phyloP scores from a whole-genome alignment of 2,888 invertebrate species.

The Incurvaria masculella region DNA sequence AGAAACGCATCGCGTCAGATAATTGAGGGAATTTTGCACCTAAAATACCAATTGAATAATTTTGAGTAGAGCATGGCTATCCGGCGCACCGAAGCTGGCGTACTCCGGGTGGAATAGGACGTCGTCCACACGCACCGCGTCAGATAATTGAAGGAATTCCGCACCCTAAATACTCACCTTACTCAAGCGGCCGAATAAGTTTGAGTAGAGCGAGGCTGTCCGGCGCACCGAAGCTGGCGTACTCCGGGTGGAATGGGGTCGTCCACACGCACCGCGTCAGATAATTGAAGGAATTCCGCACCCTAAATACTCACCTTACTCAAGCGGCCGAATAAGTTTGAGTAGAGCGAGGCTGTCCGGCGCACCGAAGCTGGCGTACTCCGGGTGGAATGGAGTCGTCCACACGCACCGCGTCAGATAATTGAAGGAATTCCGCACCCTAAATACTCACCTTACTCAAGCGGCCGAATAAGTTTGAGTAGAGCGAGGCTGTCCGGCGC shows the following conservation, averaged over 20 bases:
- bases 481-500: constrained; percentile 33
- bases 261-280: constrained; percentile 38
- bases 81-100: constrained; percentile 33
- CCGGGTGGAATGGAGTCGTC: constrained; percentile 43
- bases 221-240: constrained; percentile 34
- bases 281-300: too few species aligned
- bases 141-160: too few species aligned
- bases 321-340: constrained; percentile 30
- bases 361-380: constrained; percentile 39
- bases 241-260: constrained; percentile 46
- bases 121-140: constrained; percentile 40
- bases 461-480: constrained; percentile 30
- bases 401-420: constrained; percentile 39
- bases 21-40: constrained; percentile 30
- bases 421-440: too few species aligned
- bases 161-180: constrained; percentile 28
- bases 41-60: too few species aligned
- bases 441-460: constrained; percentile 30
- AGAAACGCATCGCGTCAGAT: constrained; percentile 34
- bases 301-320: constrained; percentile 29
- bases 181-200: constrained; percentile 29
- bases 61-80: constrained; percentile 36
- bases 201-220: constrained; percentile 37
- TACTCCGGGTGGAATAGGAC: constrained; percentile 43
- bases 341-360: constrained; percentile 33